phyloP scores from a whole-genome alignment of 2,113 vertebrate genomes.

The Melanocharis versteri region DNA sequence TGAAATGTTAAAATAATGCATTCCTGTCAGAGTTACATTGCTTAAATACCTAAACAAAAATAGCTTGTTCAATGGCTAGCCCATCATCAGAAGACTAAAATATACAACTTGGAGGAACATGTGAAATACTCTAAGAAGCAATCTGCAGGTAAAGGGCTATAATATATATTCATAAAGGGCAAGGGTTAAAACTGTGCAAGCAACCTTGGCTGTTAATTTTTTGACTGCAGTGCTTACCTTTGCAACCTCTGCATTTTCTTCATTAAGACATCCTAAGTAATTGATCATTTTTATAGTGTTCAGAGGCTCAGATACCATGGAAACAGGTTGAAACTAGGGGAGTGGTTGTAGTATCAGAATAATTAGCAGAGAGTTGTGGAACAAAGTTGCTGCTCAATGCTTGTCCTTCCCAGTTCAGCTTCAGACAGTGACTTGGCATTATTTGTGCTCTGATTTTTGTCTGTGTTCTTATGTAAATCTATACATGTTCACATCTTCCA shows the following conservation, averaged over 20 bases:
- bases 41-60: not conserved
- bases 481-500: not conserved
- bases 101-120: not conserved
- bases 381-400: not conserved
- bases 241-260: conserved; percentile 33
- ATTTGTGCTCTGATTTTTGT: not conserved
- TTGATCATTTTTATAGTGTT: conserved; percentile 37
- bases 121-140: not conserved
- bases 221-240: conserved; percentile 16
- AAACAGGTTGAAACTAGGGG: not conserved
- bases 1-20: not conserved
- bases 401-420: not conserved
- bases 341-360: not conserved
- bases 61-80: not conserved
- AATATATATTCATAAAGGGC: not conserved
- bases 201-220: conserved; percentile 16
- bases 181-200: not conserved
- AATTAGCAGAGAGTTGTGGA: not conserved
- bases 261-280: not conserved
- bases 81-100: not conserved
- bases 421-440: not conserved
- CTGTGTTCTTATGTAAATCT: not conserved
- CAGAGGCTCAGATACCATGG: not conserved
- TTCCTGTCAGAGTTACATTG: not conserved
- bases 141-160: not conserved